A percentile compares a stretch with the other conserved stretches of the same genome.
phyloP scores from a whole-genome alignment of 2,888 invertebrate species.

The Apamea monoglypha region DNA sequence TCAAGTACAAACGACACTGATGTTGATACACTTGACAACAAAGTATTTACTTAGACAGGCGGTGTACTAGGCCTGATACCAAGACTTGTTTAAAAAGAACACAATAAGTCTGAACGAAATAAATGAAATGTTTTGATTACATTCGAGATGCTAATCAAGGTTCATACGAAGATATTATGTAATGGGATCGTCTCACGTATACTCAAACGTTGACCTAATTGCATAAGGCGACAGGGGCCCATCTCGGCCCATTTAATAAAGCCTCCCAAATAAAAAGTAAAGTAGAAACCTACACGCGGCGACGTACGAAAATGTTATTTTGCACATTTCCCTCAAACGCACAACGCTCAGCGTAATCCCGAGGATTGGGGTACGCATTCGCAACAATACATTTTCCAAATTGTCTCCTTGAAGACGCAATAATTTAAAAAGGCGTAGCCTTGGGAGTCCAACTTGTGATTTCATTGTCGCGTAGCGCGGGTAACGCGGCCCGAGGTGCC shows the following conservation, averaged over 20 bases:
- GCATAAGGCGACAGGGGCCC: constrained; percentile 56
- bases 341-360: constrained; percentile 79
- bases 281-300: constrained; percentile 66
- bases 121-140: constrained; percentile 37
- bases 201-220: constrained; percentile 67
- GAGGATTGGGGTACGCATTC: constrained; percentile 76
- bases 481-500: constrained; percentile 68
- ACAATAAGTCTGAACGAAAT: constrained; percentile 18
- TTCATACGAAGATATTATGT: constrained; percentile 47
- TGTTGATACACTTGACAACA: constrained; percentile 14
- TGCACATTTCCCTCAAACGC: constrained; percentile 78
- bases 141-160: constrained; percentile 59
- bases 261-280: constrained; percentile 68
- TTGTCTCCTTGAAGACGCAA: constrained; percentile 85
- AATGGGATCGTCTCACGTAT: constrained; percentile 49
- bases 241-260: constrained; percentile 66
- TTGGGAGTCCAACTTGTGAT: constrained; percentile 68
- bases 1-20: constrained; percentile 18
- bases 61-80: background rate
- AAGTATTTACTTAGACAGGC: constrained; percentile 19
- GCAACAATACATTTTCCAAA: constrained; percentile 84
- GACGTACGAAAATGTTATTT: constrained; percentile 80
- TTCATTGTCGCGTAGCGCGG: constrained; percentile 65
- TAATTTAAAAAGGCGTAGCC: constrained; percentile 81
- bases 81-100: background rate